A percentile compares a stretch with the other conserved stretches of the same genome.
phyloP scores from a whole-genome alignment of 1,140 invertebrate genomes.

The Drosophila oshimai region DNA sequence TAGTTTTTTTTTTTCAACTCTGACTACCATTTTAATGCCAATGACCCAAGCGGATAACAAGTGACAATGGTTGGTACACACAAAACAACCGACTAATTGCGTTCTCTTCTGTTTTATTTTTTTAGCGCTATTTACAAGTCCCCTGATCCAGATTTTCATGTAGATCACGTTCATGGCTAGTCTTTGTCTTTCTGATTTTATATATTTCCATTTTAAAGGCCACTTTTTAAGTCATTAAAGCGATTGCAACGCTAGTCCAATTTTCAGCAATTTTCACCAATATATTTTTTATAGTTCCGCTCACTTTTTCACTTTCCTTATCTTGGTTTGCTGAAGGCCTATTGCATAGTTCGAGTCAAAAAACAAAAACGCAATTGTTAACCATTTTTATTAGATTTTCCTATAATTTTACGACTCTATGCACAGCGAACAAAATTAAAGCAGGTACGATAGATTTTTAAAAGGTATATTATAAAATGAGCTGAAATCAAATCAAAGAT shows the following conservation, averaged over 20 bases:
- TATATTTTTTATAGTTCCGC: not conserved
- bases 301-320: not conserved
- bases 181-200: not conserved
- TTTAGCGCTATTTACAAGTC: constrained; percentile 19
- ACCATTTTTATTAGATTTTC: constrained; percentile 34
- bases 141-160: constrained; percentile 11
- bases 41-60: constrained; percentile 51
- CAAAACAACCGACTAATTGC: constrained; percentile 31
- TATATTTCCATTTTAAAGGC: not conserved
- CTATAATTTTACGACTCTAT: not conserved
- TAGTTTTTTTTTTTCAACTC: not conserved
- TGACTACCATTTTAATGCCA: constrained; percentile 37
- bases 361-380: constrained; percentile 21
- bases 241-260: constrained; percentile 1
- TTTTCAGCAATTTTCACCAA: not conserved
- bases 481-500: no score
- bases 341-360: not conserved
- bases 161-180: constrained; percentile 10
- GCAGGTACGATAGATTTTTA: no score
- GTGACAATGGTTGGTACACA: constrained; percentile 44
- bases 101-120: constrained; percentile 9
- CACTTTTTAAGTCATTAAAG: not conserved
- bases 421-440: not conserved
- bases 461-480: no score
- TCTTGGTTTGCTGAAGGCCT: not conserved